phyloP scores from a whole-genome alignment of 2,888 invertebrate genomes.

The Oegoconia quadripuncta region DNA sequence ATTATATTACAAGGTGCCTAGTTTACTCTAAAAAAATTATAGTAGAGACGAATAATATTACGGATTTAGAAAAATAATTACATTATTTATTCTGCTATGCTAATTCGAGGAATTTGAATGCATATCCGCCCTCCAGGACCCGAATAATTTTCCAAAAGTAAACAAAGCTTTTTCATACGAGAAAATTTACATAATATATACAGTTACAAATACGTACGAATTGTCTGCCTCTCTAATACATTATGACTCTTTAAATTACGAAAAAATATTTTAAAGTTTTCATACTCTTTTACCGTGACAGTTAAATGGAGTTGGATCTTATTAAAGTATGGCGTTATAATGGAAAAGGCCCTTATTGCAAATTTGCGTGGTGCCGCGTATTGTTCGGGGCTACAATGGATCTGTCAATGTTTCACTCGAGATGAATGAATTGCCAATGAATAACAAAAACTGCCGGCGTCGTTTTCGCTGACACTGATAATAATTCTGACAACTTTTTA shows the following conservation, averaged over 20 bases:
- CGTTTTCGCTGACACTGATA: slow-evolving; percentile 22
- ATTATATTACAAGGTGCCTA: too few relatives aligned
- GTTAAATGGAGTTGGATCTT: not conserved
- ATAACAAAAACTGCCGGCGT: slow-evolving; percentile 36
- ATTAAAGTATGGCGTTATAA: not conserved
- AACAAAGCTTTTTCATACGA: not conserved
- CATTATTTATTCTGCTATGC: not conserved
- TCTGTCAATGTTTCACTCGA: slow-evolving; percentile 69
- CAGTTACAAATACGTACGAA: too few relatives aligned
- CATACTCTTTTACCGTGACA: too few relatives aligned
- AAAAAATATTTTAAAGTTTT: too few relatives aligned
- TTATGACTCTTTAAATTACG: too few relatives aligned
- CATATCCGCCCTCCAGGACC: not conserved
- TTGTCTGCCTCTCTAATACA: too few relatives aligned
- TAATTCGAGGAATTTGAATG: not conserved
- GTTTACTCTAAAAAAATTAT: too few relatives aligned
- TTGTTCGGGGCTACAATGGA: slow-evolving; percentile 67
- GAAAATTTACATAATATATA: not conserved
- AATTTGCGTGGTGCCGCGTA: slow-evolving; percentile 49
- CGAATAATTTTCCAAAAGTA: not conserved
- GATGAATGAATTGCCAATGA: slow-evolving; percentile 63
- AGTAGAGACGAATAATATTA: too few relatives aligned
- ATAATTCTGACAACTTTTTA: slow-evolving; percentile 8
- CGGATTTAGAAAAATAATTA: not conserved
- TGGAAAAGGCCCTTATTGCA: slow-evolving; percentile 30